Percentiles rank a stretch among this genome's conserved stretches.
Evolutionary conservation across 2,797 vertebrate species (phyloP).

Genomic region (Sphaeramia orbicularis): DNA sequence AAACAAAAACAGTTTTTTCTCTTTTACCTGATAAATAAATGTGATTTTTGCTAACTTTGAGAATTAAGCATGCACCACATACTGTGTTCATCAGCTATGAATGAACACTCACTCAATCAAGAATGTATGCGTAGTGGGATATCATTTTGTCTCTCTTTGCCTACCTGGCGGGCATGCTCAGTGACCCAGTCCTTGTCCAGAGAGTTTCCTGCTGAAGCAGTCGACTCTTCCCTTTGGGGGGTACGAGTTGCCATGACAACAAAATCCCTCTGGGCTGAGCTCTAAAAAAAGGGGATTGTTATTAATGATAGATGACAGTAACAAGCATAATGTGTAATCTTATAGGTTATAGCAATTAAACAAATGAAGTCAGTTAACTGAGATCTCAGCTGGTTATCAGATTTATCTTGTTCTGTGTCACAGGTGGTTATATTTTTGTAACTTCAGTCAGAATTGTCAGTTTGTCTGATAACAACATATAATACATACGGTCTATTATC

Average conservation of each 20-base stretch:
- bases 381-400: too few species aligned
- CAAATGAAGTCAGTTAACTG: background rate
- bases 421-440: background rate
- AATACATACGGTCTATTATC: background rate
- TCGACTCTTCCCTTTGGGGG: constrained; percentile 81
- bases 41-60: too few species aligned
- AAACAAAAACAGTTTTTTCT: too few species aligned
- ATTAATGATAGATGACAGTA: background rate
- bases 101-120: too few species aligned
- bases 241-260: constrained; percentile 89
- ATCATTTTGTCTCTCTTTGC: background rate
- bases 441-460: background rate
- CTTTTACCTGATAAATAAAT: too few species aligned
- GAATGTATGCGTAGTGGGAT: too few species aligned
- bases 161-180: constrained; percentile 93
- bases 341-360: too few species aligned
- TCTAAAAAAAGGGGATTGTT: constrained; percentile 79
- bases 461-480: background rate
- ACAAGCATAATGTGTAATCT: too few species aligned
- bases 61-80: too few species aligned
- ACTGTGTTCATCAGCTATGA: too few species aligned
- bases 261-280: constrained; percentile 89
- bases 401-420: background rate
- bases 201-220: constrained; percentile 37
- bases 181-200: constrained; percentile 89